These are phyloP conservation scores for Brachirus orientalis DNA, from an alignment of 2,113 vertebrate genomes.

Conservation along the genomic window DNA sequence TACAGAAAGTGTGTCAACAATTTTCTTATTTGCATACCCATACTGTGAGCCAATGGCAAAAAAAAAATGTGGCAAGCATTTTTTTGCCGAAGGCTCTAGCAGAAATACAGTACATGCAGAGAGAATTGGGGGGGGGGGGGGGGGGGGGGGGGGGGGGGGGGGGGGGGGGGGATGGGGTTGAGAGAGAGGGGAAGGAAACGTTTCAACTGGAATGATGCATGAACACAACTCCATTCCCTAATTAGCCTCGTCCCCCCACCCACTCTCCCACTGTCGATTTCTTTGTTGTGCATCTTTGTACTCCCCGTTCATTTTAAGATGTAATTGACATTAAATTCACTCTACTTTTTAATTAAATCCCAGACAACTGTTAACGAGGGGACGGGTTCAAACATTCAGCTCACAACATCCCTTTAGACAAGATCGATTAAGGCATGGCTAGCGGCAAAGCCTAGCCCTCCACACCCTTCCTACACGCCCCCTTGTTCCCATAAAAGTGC, in stretches of 20 bases:
- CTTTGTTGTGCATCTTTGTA: slow-evolving; percentile 46
- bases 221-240: slow-evolving; percentile 65
- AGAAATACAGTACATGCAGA: slow-evolving; percentile 43
- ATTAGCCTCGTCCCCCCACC: slow-evolving; percentile 54
- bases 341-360: slow-evolving; percentile 76
- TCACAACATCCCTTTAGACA: slow-evolving; percentile 72
- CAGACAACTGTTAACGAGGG: slow-evolving; percentile 75
- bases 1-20: slow-evolving; percentile 61
- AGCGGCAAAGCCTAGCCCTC: slow-evolving; percentile 45
- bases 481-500: slow-evolving; percentile 69
- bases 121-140: slow-evolving; percentile 36
- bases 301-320: slow-evolving; percentile 55
- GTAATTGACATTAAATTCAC: slow-evolving; percentile 75
- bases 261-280: slow-evolving; percentile 9
- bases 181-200: slow-evolving; percentile 53
- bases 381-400: slow-evolving; percentile 78
- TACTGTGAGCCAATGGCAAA: slow-evolving; percentile 63
- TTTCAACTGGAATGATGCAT: slow-evolving; percentile 64
- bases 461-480: slow-evolving; percentile 34
- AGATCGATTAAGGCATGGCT: slow-evolving; percentile 74
- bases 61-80: slow-evolving; percentile 57
- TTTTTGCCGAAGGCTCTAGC: slow-evolving; percentile 44
- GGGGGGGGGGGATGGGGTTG: slow-evolving; percentile 44
- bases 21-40: slow-evolving; percentile 67
- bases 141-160: slow-evolving; percentile 40